Conservation (phyloP, 2,113 vertebrate species). For the Bathybates hornii region DNA sequence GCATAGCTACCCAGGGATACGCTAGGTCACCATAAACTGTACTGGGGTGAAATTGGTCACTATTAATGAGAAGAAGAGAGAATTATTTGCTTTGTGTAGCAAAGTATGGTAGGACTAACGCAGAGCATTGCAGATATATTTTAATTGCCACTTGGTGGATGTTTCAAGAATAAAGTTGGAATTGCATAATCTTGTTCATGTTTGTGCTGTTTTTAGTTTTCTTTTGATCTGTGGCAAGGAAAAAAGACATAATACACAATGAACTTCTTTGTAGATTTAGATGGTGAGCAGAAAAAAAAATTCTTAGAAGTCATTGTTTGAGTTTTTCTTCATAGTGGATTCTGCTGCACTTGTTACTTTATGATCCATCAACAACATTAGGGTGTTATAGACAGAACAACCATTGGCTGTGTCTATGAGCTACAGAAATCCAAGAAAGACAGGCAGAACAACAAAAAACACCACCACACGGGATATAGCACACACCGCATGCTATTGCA, state of each 20-base stretch:
- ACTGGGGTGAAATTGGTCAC: background rate
- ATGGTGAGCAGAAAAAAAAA: background rate
- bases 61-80: background rate
- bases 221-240: background rate
- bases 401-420: background rate
- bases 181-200: background rate
- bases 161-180: background rate
- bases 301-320: background rate
- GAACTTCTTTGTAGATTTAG: background rate
- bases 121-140: background rate
- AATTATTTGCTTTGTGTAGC: background rate
- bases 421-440: background rate
- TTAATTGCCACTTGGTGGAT: background rate
- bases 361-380: background rate
- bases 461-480: background rate
- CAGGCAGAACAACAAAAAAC: background rate
- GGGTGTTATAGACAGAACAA: background rate
- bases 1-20: background rate
- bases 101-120: background rate
- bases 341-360: background rate
- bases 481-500: background rate
- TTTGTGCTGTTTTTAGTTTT: background rate
- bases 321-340: background rate
- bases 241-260: background rate
- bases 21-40: background rate